Evolutionary conservation across 2,797 vertebrate species (phyloP).

Genomic region (Momotus momota): DNA sequence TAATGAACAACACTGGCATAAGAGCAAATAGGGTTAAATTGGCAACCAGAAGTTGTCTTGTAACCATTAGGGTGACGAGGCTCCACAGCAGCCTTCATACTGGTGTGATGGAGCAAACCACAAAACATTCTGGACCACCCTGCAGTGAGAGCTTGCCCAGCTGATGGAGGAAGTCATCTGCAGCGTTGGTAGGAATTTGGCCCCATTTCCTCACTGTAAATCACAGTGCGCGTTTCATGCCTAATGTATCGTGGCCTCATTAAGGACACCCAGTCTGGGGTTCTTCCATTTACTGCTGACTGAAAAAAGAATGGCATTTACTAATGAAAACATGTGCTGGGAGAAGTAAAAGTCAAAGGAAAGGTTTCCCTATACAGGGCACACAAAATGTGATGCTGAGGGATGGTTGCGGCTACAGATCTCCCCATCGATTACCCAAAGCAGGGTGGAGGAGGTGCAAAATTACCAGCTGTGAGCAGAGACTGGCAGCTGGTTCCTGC

Average conservation of each 20-base stretch:
- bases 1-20: background rate
- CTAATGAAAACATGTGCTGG: background rate
- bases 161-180: background rate
- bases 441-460: background rate
- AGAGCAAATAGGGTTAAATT: slow-evolving; percentile 29
- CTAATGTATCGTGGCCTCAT: background rate
- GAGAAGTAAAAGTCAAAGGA: background rate
- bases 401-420: background rate
- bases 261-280: background rate
- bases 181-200: background rate
- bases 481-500: background rate
- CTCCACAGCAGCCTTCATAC: background rate
- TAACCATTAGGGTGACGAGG: background rate
- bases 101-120: background rate
- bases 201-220: slow-evolving; percentile 1
- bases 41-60: background rate
- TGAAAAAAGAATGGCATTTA: background rate
- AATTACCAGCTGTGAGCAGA: background rate
- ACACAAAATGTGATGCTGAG: accelerated
- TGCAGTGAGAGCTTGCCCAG: background rate
- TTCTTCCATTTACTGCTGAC: background rate
- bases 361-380: background rate
- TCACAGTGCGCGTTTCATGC: background rate
- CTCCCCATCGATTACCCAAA: background rate
- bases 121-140: accelerated